Evolutionary conservation across 2,888 invertebrate species (phyloP), one percentile per base, ranked within the genome.

Genomic region (Trachelus troglodyta): DNA sequence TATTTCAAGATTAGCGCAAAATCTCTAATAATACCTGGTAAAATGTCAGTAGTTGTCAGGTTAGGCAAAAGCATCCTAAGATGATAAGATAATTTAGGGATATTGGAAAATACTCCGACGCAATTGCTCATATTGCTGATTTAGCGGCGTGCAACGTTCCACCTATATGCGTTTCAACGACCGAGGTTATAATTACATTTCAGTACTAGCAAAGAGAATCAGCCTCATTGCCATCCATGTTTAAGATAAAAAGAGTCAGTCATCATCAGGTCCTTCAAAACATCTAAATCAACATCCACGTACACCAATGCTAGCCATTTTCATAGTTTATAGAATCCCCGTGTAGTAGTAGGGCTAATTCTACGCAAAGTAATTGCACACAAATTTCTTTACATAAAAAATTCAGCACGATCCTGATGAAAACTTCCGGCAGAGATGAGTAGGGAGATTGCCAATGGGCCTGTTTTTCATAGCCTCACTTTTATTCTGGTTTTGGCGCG

Each of bases 81-180:
- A 84, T 89, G 88, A 77, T 87, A 81, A 76, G 85, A 81, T 84
- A 92, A 85, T 82, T 86, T 89, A 69, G 89, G 87, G 79, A 90
- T 84, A 77, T 76, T 80, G 37, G 88, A 88, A 69, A 89, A 84
- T 79, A 91, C 86, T n/a, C 87, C 81, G 68, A 90, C 80, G 75
- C 78, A 76, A 34, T 76, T 76, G 69, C 79, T 74, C 84, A 83
- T 83, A 34, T 79, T 79, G 73, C 9, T 56, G 40, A 56, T 56
- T 23, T 4, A 56, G 9, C 0, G 1, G 23, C 23, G 23, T 6
- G 1, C 23, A 56, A 6, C 2, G 40, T 15, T 6, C 2, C 40
- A 56, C 23, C 23, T 23, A 9, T 23, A 0, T 56, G 2, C 40
- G 40, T 56, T 23, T 9, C 23, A 56, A 23, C 40, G 33, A 33